Conservation (phyloP, 2,888 invertebrate genomes). For the Lepidocyrtinus sp. region DNA sequence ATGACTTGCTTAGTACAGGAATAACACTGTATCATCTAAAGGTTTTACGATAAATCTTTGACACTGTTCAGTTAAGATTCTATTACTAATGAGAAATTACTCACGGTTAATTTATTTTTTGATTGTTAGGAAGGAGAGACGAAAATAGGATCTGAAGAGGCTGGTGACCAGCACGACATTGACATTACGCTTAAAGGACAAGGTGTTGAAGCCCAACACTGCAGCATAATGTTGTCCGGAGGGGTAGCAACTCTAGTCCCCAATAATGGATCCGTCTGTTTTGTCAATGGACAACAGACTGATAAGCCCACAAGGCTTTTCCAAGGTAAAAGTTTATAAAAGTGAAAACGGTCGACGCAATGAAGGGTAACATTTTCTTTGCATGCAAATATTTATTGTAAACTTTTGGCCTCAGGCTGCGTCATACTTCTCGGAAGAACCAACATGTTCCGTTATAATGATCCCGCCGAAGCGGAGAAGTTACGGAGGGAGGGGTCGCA, state of each 20-base stretch:
- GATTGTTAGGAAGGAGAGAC: conserved; percentile 85
- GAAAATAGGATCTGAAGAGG: conserved; percentile 85
- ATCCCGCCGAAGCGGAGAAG: conserved; percentile 90
- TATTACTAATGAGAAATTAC: conserved; percentile 23
- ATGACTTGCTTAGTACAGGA: conserved; percentile 90
- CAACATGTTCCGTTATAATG: conserved; percentile 90
- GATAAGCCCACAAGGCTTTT: conserved; percentile 85
- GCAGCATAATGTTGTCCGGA: conserved; percentile 80
- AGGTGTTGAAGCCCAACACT: conserved; percentile 85
- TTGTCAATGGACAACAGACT: conserved; percentile 86
- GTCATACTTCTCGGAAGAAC: conserved; percentile 84
- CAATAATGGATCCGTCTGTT: conserved; percentile 82
- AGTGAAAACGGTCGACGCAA: background rate
- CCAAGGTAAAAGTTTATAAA: conserved; percentile 76
- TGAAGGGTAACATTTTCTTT: conserved; percentile 1
- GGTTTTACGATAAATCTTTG: conserved; percentile 73
- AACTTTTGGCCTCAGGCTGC: conserved; percentile 77
- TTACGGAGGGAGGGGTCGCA: conserved; percentile 82
- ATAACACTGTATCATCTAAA: conserved; percentile 92
- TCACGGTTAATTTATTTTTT: background rate
- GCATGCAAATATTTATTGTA: background rate
- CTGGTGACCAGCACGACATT: conserved; percentile 80
- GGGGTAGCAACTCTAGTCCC: conserved; percentile 85
- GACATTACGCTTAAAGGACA: conserved; percentile 84
- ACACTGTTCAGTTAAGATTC: background rate